These are phyloP conservation scores for Calliphora vicina DNA, from an alignment of 1,140 invertebrate genomes.

Conservation along the genomic window DNA sequence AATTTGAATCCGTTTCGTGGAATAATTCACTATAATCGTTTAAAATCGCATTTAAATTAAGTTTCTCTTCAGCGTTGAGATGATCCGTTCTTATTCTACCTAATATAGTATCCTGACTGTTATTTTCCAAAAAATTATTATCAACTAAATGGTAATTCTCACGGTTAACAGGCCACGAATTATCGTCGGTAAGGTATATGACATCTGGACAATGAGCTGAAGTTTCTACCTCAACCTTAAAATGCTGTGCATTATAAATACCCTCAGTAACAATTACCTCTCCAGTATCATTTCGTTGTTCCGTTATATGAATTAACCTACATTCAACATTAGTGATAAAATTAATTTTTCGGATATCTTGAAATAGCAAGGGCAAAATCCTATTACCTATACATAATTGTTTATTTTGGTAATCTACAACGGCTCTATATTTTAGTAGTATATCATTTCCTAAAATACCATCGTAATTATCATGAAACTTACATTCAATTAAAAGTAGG, in stretches of 20 bases:
- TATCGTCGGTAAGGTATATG: too few species aligned
- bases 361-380: neutral
- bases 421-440: neutral
- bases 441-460: neutral
- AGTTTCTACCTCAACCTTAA: too few species aligned
- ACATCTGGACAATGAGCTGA: too few species aligned
- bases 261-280: too few species aligned
- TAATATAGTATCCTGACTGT: neutral
- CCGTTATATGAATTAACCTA: too few species aligned
- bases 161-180: too few species aligned
- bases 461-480: neutral
- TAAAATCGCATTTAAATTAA: too few species aligned
- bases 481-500: neutral
- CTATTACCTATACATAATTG: neutral
- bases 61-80: neutral
- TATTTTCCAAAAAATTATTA: neutral
- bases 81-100: neutral
- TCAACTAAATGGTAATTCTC: neutral
- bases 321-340: neutral
- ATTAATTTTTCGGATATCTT: neutral
- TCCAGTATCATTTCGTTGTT: too few species aligned
- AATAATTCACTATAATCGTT: neutral
- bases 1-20: neutral
- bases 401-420: neutral
- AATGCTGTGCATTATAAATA: too few species aligned